Conservation (phyloP, 2,888 invertebrate genomes). For the Eupithecia pulchellata region DNA sequence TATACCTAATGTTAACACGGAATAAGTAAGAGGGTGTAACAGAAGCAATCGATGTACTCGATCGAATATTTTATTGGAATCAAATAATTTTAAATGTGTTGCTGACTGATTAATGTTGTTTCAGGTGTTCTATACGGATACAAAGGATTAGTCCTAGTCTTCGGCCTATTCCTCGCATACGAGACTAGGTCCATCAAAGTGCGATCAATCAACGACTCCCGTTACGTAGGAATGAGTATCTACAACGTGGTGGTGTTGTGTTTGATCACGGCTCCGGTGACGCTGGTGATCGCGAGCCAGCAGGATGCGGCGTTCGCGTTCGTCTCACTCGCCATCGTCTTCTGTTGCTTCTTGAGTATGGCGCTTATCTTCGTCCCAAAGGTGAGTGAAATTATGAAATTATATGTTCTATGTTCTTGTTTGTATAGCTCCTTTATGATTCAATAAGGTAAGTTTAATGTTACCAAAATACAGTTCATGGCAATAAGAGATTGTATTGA, state of each 20-base stretch:
- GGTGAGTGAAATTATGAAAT: conserved; percentile 81
- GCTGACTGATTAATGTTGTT: conserved; percentile 39
- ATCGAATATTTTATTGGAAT: neutral
- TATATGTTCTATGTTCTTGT: no score
- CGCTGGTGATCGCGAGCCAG: conserved; percentile 98
- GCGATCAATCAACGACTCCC: conserved; percentile 98
- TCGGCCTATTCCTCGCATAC: conserved; percentile 98
- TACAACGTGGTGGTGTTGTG: conserved; percentile 99
- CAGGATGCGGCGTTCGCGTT: conserved; percentile 99
- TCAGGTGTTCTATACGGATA: conserved; percentile 97
- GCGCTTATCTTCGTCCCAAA: conserved; percentile 99
- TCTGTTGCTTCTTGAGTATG: conserved; percentile 99
- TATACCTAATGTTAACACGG: neutral
- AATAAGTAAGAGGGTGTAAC: neutral
- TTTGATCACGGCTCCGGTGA: conserved; percentile 98
- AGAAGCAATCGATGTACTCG: neutral
- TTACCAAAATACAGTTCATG: neutral
- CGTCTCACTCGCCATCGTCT: conserved; percentile 97
- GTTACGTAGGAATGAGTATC: conserved; percentile 99
- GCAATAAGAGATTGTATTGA: neutral
- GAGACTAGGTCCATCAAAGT: conserved; percentile 99
- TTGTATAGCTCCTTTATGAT: no score
- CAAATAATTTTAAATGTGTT: neutral
- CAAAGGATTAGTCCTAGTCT: conserved; percentile 97
- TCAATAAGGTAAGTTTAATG: neutral